A percentile compares a stretch with the other conserved stretches of the same genome.
Conservation (phyloP, 2,113 vertebrate species). For the Heloderma charlesbogerti region DNA sequence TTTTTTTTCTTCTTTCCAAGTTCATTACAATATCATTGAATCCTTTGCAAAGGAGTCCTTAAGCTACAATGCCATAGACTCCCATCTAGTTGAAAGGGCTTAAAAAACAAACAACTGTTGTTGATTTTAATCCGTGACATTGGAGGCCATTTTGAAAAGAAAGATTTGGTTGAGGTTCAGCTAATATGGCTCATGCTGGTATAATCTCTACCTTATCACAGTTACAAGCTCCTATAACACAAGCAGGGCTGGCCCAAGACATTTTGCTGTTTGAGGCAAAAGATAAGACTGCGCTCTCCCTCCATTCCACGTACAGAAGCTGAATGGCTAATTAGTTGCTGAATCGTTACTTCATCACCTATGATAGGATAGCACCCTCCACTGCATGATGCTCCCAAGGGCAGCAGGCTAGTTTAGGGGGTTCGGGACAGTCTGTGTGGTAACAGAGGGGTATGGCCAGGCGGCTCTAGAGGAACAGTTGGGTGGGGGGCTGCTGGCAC, state of each 20-base stretch:
- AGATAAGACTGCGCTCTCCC: too few relatives aligned
- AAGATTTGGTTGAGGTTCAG: slow-evolving; percentile 18
- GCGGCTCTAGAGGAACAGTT: too few relatives aligned
- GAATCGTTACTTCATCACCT: too few relatives aligned
- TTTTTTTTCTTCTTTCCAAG: slow-evolving; percentile 61
- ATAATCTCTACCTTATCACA: slow-evolving; percentile 68
- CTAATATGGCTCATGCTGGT: slow-evolving; percentile 60
- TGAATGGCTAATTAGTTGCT: too few relatives aligned
- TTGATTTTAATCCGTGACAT: neutral
- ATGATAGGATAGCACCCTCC: too few relatives aligned
- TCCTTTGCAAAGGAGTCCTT: neutral
- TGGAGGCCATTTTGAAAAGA: slow-evolving; percentile 39
- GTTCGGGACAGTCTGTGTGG: too few relatives aligned
- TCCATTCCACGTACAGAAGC: too few relatives aligned
- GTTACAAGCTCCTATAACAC: slow-evolving; percentile 69
- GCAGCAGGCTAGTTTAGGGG: too few relatives aligned
- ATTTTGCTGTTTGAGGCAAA: too few relatives aligned
- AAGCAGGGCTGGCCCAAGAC: neutral
- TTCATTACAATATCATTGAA: neutral
- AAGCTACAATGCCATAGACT: neutral
- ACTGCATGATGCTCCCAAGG: too few relatives aligned
- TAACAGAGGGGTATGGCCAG: too few relatives aligned
- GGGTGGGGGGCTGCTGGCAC: too few relatives aligned
- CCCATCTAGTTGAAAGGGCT: neutral
- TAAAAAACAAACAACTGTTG: neutral